Evolutionary conservation across 2,113 vertebrate species (phyloP), one percentile per base, ranked within the genome.

Genomic region (Bettongia penicillata): DNA sequence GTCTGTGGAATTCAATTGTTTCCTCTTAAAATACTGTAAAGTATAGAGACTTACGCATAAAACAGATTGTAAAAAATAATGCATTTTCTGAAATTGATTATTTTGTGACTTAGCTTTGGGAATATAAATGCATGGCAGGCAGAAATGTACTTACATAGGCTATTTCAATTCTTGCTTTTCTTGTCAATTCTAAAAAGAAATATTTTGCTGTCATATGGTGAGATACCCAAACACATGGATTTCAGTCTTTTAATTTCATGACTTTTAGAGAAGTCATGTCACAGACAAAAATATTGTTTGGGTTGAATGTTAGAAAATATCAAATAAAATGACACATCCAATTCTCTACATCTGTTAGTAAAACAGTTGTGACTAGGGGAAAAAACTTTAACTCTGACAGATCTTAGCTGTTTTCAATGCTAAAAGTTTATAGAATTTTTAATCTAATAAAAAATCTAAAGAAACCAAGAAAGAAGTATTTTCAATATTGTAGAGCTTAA

Each of bases 181-280:
- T 28, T 84, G 68, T 90, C 24, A 0, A 43, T 57, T 94, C 9
- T 91, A 77, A 95, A 91, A 53, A 89, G 22, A 43, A 53, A 93
- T 8, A 91, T 91, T 94, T 68, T 26, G 51, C 94, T 95, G 53
- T 24, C 12, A 53, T 91, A n/a, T 28, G 91, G 53, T 89, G 24
- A 55, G 51, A 61, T 89, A 92, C 11, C 26, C 55, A 93, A 55
- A 94, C 16, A 47, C n/a, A 48, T 92, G n/a, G 19, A 89, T 94
- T 90, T 94, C 55, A 95, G 51, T 49, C 47, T 47, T 93, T 43
- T 93, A 16, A 51, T 96, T 94, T 96, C 53, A 53, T 24, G 91
- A 77, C 22, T 95, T 91, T 48, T 25, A 22, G 90, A 91, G 8
- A 90, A 57, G 25, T 93, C 49, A 91, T 24, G 8, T 31, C 47